These are phyloP conservation scores for Drosophila tropicalis DNA, from an alignment of 1,140 invertebrate species.

Conservation along the genomic window DNA sequence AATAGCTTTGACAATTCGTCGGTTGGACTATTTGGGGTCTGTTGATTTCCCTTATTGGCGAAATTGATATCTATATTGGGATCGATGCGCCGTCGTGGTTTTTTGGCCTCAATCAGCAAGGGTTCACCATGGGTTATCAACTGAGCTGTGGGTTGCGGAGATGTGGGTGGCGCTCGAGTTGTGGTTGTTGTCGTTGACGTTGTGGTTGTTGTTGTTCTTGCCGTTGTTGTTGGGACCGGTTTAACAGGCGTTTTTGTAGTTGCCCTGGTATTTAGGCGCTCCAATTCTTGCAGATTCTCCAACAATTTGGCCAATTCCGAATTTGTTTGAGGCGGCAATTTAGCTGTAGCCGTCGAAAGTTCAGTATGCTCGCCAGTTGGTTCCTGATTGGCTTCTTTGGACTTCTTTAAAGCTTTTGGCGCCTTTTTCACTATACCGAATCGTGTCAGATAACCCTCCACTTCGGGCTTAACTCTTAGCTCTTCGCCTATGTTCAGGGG, in stretches of 20 bases:
- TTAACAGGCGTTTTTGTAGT: conserved; percentile 11
- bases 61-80: conserved; percentile 78
- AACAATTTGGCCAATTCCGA: conserved; percentile 69
- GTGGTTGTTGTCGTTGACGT: conserved; percentile 17
- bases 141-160: conserved; percentile 40
- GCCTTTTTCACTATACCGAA: conserved; percentile 78
- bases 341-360: conserved; percentile 61
- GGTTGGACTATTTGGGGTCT: conserved; percentile 28
- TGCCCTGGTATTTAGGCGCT: conserved; percentile 81
- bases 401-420: conserved; percentile 70
- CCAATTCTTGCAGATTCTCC: conserved; percentile 75
- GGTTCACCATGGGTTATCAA: conserved; percentile 76
- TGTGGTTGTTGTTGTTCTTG: conserved; percentile 24
- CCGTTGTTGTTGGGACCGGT: background rate
- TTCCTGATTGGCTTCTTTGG: conserved; percentile 48
- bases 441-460: conserved; percentile 76
- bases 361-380: conserved; percentile 63
- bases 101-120: conserved; percentile 72
- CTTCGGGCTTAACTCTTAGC: conserved; percentile 75
- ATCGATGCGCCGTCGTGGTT: conserved; percentile 72
- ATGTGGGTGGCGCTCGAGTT: conserved; percentile 30
- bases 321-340: conserved; percentile 45
- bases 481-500: conserved; percentile 79
- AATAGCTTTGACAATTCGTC: conserved; percentile 74
- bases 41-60: conserved; percentile 63